Evolutionary conservation across 1,140 invertebrate genomes (phyloP).

Genomic region (Muscidifurax raptorellus): DNA sequence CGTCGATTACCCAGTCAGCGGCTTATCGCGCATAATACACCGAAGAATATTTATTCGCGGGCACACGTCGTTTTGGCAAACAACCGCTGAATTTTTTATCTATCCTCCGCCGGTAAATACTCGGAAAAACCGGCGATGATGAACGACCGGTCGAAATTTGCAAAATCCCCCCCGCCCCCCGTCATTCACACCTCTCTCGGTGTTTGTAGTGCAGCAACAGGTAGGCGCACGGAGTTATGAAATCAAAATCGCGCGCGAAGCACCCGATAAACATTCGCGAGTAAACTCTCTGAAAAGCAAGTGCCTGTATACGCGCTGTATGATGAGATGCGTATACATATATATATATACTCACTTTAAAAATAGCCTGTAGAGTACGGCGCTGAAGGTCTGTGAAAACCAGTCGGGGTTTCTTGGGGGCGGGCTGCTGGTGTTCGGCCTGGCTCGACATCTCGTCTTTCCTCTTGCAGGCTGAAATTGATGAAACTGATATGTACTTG

Average conservation of each 20-base stretch:
- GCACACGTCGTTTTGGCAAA: not conserved
- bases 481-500: constrained; percentile 51
- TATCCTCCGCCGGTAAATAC: not conserved
- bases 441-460: constrained; percentile 94
- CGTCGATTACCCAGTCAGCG: not conserved
- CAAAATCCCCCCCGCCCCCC: not conserved
- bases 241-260: constrained; percentile 1
- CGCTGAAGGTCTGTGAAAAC: constrained; percentile 99
- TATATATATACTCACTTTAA: constrained; percentile 84
- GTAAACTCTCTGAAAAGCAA: not conserved
- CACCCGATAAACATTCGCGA: constrained; percentile 1
- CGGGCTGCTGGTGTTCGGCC: constrained; percentile 86
- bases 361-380: constrained; percentile 99
- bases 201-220: not conserved
- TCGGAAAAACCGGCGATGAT: not conserved
- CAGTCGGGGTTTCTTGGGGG: constrained; percentile 98
- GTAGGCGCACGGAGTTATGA: not conserved
- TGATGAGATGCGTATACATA: not conserved
- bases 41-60: not conserved
- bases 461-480: constrained; percentile 92
- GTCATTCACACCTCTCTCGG: not conserved
- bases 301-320: too few species aligned
- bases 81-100: not conserved
- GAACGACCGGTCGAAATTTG: not conserved
- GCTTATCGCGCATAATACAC: not conserved